Conservation (phyloP, 2,888 invertebrate species). For the Tetanocera ferruginea region DNA sequence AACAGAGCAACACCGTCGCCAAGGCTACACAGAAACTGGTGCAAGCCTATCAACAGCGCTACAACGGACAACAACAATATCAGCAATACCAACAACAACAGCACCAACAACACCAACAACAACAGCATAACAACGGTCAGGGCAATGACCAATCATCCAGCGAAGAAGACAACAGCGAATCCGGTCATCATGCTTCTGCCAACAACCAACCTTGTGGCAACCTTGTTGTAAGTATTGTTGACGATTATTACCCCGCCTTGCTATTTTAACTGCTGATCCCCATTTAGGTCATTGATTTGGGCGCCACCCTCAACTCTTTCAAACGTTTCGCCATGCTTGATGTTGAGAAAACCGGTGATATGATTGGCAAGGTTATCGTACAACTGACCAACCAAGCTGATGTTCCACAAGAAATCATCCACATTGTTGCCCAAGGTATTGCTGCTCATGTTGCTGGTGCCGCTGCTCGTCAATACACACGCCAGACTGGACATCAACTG, state of each 20-base stretch:
- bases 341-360: constrained; percentile 58
- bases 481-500: constrained; percentile 61
- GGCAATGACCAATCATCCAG: constrained; percentile 49
- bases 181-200: constrained; percentile 37
- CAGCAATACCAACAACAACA: no score
- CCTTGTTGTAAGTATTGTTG: constrained; percentile 51
- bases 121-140: constrained; percentile 13
- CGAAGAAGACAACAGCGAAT: constrained; percentile 53
- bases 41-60: constrained; percentile 62
- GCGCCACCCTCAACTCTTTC: constrained; percentile 54
- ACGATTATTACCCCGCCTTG: not conserved
- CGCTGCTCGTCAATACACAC: constrained; percentile 62
- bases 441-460: constrained; percentile 66
- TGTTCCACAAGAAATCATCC: constrained; percentile 61
- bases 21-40: constrained; percentile 61
- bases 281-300: constrained; percentile 57
- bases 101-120: constrained; percentile 44
- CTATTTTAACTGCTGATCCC: not conserved
- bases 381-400: constrained; percentile 54
- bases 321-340: constrained; percentile 56
- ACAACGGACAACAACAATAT: constrained; percentile 55
- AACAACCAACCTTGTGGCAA: constrained; percentile 53
- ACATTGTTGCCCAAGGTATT: constrained; percentile 63
- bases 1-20: constrained; percentile 50
- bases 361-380: constrained; percentile 59